Conservation (phyloP, 2,113 vertebrate genomes). For the Tamias sibiricus region DNA sequence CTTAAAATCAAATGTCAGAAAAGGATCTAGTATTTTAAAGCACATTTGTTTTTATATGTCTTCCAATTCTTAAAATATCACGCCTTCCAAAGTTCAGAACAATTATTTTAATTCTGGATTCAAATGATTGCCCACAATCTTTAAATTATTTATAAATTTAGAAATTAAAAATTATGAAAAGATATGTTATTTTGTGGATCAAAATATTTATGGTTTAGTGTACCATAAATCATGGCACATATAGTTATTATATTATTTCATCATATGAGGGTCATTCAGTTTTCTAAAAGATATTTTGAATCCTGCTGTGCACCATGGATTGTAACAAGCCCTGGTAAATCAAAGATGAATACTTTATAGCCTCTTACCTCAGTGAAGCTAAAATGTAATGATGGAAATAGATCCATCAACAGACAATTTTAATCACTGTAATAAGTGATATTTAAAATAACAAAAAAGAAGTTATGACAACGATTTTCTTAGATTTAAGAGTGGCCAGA, state of each 20-base stretch:
- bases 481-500: background rate
- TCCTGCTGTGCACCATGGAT: background rate
- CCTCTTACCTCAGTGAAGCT: background rate
- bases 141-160: background rate
- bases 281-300: background rate
- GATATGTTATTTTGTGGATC: background rate
- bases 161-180: slow-evolving; percentile 19
- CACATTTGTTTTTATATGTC: background rate
- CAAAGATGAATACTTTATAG: background rate
- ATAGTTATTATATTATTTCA: background rate
- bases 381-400: background rate
- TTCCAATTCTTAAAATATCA: background rate
- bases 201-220: background rate
- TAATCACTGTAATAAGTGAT: background rate
- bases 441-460: background rate
- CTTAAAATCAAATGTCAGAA: slow-evolving; percentile 29
- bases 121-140: background rate
- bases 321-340: background rate
- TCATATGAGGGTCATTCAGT: background rate
- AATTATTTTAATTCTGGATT: background rate
- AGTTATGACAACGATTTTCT: background rate
- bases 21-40: background rate
- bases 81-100: background rate
- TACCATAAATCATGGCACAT: background rate
- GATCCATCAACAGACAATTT: background rate